Evolutionary conservation across 2,113 vertebrate genomes (phyloP), one percentile per base, ranked within the genome.

Genomic region (Zosterops hypoxanthus): DNA sequence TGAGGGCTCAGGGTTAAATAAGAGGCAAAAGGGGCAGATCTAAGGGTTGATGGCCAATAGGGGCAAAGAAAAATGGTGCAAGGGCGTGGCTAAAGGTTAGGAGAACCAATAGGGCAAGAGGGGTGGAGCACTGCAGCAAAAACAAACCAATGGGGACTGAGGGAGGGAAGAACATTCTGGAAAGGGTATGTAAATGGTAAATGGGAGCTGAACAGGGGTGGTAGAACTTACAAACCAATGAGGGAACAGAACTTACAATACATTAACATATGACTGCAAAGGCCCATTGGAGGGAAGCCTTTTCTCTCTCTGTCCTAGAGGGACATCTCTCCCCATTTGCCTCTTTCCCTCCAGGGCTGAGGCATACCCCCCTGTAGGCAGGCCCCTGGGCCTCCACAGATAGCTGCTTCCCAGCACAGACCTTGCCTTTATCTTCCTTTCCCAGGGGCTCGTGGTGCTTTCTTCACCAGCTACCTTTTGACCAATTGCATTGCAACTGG

Each of bases 361-460:
- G 29, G 29, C 29, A 12, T 55, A 55, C 53, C 31, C 19, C 29
- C 11, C 18, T 55, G 53, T 11, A 33, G 11, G 18, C 29, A 31
- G 29, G 53, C 29, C 52, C 28, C 29, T 31, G 52, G 52, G 29
- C 52, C 52, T 31, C 52, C 18, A 12, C 53, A 20, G 21, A 49
- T 14, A 49, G 20, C 9, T 47, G 23, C 26, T 49, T 84, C 16
- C 18, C 64, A 75, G 34, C 1, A 3, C 42, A 64, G 21, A 46
- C 9, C 5, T 57, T 70, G 12, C 25, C 6, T 86, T 80, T 24
- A 20, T 5, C 6, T 19, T 52, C 25, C 24, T 86, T 73, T 57
- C 20, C 33, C 25, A 63, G 20, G 20, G 1, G 0, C 33, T 78
- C 23, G 14, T 0, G 0, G 8, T 29, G 6, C 34, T 84, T 81